Percentiles rank a stretch among this genome's conserved stretches.
Conservation (phyloP, 1,140 invertebrate species). For the Drosophila tani region DNA sequence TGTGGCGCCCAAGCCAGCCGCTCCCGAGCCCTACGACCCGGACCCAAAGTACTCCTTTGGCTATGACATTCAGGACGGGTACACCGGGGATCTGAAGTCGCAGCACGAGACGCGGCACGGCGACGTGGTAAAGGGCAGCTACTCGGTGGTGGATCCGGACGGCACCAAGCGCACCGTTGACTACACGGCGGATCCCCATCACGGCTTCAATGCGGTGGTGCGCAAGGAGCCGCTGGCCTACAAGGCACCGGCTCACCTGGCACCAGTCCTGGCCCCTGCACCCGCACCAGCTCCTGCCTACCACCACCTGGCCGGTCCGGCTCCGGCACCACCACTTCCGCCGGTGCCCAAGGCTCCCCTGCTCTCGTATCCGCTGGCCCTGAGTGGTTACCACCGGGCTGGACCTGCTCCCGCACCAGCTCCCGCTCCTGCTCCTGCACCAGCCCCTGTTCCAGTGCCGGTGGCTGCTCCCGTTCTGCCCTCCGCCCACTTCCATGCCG, state of each 20-base stretch:
- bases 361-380: constrained; percentile 67
- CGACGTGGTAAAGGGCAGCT: constrained; percentile 88
- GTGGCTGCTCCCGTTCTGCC: constrained; percentile 55
- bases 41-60: constrained; percentile 87
- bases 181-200: constrained; percentile 87
- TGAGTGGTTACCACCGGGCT: constrained; percentile 50
- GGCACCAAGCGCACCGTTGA: constrained; percentile 88
- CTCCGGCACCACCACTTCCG: constrained; percentile 63
- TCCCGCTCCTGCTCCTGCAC: constrained; percentile 49
- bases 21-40: constrained; percentile 86
- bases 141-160: constrained; percentile 88
- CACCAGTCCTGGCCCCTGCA: constrained; percentile 45
- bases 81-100: constrained; percentile 87
- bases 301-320: constrained; percentile 40
- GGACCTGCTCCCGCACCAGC: constrained; percentile 50
- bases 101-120: constrained; percentile 87
- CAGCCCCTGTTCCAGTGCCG: constrained; percentile 51
- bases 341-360: constrained; percentile 63
- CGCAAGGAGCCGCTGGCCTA: constrained; percentile 85
- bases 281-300: constrained; percentile 70
- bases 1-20: constrained; percentile 72
- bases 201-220: constrained; percentile 85
- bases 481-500: constrained; percentile 73
- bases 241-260: constrained; percentile 64
- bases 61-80: constrained; percentile 87